Base-by-base conservation (phyloP, 2,113 vertebrate species). In the Dendrocopos noguchii region DNA sequence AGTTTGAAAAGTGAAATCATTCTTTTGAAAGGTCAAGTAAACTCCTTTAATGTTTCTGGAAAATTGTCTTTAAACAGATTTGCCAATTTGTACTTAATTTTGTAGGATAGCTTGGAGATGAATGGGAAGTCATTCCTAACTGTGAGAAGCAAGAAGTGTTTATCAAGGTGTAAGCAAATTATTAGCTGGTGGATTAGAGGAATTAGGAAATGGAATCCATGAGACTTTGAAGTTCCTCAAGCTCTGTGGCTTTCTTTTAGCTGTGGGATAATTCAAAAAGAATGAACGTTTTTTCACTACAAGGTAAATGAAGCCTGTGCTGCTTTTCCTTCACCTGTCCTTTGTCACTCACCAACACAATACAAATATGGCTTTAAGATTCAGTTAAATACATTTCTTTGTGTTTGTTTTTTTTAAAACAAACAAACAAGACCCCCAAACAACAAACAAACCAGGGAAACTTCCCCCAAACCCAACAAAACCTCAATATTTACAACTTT, bases 101-200 rank as follows among this genome's bases (percentile, higher is more conserved):
- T 65, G 13, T 64, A 14, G 20, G 8, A 7, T 53, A 79, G 25
- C 36, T 81, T 81, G 70, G 16, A 17, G 11, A 28, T 36, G 60
- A 59, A 34, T 47, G 17, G 13, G 7, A 47, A 36, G n/a, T 46
- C 15, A 36, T 10, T 71, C 76, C 36, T 55, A 44, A 44, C 22
- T 14, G 12, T 47, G 28, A 46, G 21, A 82, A 33, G 33, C 10
- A 20, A 56, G 34, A 71, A 31, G 2, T 73, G 24, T 0, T 0
- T 27, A 13, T 76, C 1, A 5, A 76, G 15, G 12, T 67, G 3
- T 24, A 52, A 87, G 53, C 19, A 66, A 52, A 34, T 60, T 20
- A 18, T 44, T 78, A 17, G 2, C 7, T 86, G n/a, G 25, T 63
- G 29, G 36, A 14, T 1, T 3, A 46, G 4, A 8, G 7, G 24